These are phyloP conservation scores for Theropithecus gelada DNA, from an alignment of 2,113 vertebrate species.

Conservation along the genomic window DNA sequence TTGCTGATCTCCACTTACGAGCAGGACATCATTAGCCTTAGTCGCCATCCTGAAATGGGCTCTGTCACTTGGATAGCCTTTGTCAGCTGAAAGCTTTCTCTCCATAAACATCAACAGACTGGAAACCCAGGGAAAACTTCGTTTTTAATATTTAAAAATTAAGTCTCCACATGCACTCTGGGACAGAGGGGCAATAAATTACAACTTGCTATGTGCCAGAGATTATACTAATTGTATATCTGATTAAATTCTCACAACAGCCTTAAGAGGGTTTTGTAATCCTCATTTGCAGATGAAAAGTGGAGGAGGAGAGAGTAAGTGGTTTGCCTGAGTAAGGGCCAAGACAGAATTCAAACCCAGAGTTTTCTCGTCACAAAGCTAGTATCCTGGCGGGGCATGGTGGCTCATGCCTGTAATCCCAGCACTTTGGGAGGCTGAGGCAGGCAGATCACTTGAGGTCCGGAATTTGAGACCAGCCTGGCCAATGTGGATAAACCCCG, in stretches of 20 bases:
- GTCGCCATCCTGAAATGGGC: neutral
- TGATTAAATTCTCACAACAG: neutral
- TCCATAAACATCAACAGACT: neutral
- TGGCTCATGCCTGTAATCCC: too few relatives aligned
- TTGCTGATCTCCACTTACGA: neutral
- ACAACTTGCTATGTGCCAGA: neutral
- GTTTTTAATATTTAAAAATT: neutral
- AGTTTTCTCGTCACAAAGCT: neutral
- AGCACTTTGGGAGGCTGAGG: too few relatives aligned
- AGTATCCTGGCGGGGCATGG: too few relatives aligned
- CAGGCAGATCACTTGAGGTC: too few relatives aligned
- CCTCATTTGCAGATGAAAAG: neutral
- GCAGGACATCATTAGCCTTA: neutral
- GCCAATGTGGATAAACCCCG: too few relatives aligned
- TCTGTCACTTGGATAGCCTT: neutral
- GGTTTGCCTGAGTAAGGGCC: neutral
- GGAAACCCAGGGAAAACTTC: neutral
- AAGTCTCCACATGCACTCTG: neutral
- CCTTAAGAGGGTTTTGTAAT: neutral
- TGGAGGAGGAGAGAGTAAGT: neutral
- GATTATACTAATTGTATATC: neutral
- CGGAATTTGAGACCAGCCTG: too few relatives aligned
- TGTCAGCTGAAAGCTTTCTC: neutral
- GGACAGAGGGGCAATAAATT: neutral
- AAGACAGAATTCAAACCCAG: neutral